Evolutionary conservation across 2,113 vertebrate genomes (phyloP).

Genomic region (Dendrocopos noguchii): DNA sequence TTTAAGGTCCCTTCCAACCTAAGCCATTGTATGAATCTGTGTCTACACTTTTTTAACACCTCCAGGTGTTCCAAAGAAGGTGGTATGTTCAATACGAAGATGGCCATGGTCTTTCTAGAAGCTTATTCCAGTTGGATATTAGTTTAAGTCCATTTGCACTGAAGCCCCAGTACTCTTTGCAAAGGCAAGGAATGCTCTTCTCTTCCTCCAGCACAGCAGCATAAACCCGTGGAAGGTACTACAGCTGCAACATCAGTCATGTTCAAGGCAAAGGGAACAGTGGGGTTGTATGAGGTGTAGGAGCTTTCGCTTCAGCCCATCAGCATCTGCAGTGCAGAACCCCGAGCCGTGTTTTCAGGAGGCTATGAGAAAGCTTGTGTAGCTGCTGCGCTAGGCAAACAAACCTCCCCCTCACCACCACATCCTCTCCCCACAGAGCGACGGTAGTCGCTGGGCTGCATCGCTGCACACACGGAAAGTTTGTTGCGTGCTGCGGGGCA

Average conservation of each 20-base stretch:
- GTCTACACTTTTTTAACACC: no score
- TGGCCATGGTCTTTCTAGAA: neutral
- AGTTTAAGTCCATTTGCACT: neutral
- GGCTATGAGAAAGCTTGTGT: neutral
- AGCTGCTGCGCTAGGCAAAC: neutral
- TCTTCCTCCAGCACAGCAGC: neutral
- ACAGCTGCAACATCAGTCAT: neutral
- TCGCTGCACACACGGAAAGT: neutral
- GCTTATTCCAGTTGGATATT: neutral
- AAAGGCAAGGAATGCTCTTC: neutral
- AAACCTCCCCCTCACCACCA: neutral
- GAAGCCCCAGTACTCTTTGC: neutral
- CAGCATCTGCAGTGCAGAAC: neutral
- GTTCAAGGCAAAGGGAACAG: neutral
- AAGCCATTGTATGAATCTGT: no score
- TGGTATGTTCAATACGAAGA: neutral
- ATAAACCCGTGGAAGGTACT: neutral
- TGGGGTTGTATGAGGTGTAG: fast-evolving
- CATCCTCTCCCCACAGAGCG: neutral
- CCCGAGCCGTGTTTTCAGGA: neutral
- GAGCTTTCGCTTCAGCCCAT: neutral
- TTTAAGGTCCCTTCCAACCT: no score
- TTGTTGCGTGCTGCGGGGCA: neutral
- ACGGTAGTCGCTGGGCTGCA: neutral
- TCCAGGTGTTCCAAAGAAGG: no score